phyloP scores from a whole-genome alignment of 2,888 invertebrate genomes.

The Clepsis dumicolana region DNA sequence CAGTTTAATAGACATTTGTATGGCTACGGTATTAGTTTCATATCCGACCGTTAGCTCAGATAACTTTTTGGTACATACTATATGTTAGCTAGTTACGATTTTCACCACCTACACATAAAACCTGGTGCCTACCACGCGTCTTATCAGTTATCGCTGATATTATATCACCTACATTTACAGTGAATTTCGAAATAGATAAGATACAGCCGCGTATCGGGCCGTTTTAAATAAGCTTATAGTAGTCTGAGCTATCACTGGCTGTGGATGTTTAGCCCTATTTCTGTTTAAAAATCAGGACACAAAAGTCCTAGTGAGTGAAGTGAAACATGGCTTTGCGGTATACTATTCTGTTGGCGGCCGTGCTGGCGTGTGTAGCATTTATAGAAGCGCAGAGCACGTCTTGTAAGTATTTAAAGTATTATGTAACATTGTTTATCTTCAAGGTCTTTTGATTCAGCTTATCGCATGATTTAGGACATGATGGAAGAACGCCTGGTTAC shows the following conservation, averaged over 20 bases:
- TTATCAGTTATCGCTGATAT: constrained; percentile 32
- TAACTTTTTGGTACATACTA: not conserved
- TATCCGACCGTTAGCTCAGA: no score
- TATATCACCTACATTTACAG: constrained; percentile 72
- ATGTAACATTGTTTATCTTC: constrained; percentile 28
- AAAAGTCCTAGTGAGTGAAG: constrained; percentile 47
- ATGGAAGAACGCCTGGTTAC: not conserved
- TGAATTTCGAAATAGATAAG: constrained; percentile 82
- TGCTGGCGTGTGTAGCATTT: constrained; percentile 13
- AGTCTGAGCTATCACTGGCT: constrained; percentile 57
- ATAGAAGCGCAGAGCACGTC: constrained; percentile 20
- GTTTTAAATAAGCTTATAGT: constrained; percentile 60
- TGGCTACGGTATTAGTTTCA: no score
- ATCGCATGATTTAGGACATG: not conserved
- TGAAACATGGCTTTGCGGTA: constrained; percentile 24
- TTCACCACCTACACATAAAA: constrained; percentile 2
- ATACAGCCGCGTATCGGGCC: constrained; percentile 57
- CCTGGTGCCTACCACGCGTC: not conserved
- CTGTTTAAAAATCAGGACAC: constrained; percentile 41
- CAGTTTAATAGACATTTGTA: no score
- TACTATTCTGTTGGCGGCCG: constrained; percentile 10
- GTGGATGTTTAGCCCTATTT: constrained; percentile 48
- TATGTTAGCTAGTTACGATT: not conserved
- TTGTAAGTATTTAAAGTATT: constrained; percentile 22
- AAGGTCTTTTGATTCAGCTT: constrained; percentile 13